phyloP scores from a whole-genome alignment of 2,888 invertebrate species.

The Troides aeacus region DNA sequence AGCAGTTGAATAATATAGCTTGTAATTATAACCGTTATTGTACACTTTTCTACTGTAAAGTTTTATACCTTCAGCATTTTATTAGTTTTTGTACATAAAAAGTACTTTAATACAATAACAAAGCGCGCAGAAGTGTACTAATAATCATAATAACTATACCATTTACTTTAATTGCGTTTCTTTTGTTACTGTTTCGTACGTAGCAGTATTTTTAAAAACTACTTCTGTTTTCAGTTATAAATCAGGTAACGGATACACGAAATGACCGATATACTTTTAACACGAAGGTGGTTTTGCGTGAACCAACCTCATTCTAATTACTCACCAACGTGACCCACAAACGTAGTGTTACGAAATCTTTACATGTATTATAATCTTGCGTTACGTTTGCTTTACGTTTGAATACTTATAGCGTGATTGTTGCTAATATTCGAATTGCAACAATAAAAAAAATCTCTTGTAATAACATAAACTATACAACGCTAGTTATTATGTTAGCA shows the following conservation, averaged over 20 bases:
- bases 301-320: slow-evolving; percentile 49
- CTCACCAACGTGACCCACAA: slow-evolving; percentile 28
- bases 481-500: background rate
- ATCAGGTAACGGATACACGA: slow-evolving; percentile 36
- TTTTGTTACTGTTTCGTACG: background rate
- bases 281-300: slow-evolving; percentile 52
- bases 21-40: too few relatives aligned
- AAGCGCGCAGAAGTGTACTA: background rate
- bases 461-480: background rate
- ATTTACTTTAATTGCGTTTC: background rate
- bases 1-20: too few relatives aligned
- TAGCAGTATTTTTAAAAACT: slow-evolving; percentile 6
- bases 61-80: too few relatives aligned
- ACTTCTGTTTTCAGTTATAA: slow-evolving; percentile 26
- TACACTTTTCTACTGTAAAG: too few relatives aligned
- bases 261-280: slow-evolving; percentile 41
- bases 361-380: slow-evolving; percentile 22
- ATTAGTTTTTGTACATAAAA: background rate
- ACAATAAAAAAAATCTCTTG: slow-evolving; percentile 4
- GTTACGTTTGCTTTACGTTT: slow-evolving; percentile 14
- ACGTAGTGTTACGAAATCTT: slow-evolving; percentile 25
- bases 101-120: background rate
- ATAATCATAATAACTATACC: background rate
- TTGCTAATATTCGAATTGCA: slow-evolving; percentile 30
- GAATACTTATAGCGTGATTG: slow-evolving; percentile 29